Conservation (phyloP, 2,113 vertebrate genomes). For the Myrmecobius fasciatus region DNA sequence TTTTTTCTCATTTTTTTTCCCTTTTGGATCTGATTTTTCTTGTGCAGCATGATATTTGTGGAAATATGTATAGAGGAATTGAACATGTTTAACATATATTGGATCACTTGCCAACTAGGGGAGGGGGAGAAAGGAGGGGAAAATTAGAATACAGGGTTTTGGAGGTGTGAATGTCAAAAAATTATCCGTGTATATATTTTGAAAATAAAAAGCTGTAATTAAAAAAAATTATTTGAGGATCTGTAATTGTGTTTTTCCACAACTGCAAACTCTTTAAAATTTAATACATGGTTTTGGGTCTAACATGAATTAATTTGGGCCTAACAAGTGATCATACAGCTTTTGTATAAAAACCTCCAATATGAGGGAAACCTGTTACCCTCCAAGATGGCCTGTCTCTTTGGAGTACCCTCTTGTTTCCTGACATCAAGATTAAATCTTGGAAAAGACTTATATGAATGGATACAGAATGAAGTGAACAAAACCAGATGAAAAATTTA, state of each 20-base stretch:
- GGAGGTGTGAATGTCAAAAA: no score
- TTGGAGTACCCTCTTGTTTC: neutral
- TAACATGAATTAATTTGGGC: neutral
- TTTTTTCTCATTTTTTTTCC: no score
- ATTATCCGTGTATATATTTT: no score
- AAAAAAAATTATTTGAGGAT: no score
- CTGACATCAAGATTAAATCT: neutral
- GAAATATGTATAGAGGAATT: no score
- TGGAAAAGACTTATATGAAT: neutral
- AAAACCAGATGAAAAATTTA: neutral
- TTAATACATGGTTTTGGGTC: neutral
- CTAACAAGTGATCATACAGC: neutral
- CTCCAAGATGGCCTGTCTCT: neutral
- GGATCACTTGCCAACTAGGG: no score
- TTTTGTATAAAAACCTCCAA: neutral
- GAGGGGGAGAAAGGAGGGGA: no score
- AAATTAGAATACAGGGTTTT: no score
- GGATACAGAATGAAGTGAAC: neutral
- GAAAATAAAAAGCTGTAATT: no score
- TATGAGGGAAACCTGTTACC: neutral
- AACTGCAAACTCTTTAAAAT: neutral
- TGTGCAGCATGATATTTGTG: no score
- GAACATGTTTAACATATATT: no score
- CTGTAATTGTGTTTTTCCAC: neutral
- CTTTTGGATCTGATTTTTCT: no score